phyloP scores from a whole-genome alignment of 2,113 vertebrate genomes.

The Athene noctua region DNA sequence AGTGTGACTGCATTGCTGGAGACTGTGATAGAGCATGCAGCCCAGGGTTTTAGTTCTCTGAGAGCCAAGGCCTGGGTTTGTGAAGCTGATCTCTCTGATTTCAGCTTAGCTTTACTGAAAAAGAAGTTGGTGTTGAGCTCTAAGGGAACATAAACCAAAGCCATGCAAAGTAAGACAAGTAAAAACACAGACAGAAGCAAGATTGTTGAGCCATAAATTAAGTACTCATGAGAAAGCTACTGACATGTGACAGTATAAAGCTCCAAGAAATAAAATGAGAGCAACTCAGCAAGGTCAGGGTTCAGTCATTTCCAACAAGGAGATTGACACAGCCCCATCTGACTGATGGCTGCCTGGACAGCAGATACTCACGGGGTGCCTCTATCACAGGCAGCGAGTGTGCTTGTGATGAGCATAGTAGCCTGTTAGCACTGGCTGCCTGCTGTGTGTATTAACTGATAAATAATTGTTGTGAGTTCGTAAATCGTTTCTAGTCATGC shows the following conservation, averaged over 20 bases:
- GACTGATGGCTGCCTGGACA: background rate
- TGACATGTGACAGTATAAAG: background rate
- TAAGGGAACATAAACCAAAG: background rate
- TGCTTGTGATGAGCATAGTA: background rate
- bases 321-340: background rate
- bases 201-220: constrained; percentile 2
- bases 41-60: background rate
- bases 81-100: background rate
- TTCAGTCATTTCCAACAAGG: background rate
- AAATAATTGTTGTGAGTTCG: background rate
- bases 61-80: background rate
- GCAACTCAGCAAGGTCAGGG: background rate
- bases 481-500: background rate
- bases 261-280: background rate
- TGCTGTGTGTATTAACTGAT: background rate
- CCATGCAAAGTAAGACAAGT: background rate
- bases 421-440: background rate
- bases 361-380: background rate
- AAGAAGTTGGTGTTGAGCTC: background rate
- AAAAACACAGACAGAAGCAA: background rate
- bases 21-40: background rate
- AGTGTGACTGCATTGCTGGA: background rate
- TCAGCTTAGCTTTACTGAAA: background rate
- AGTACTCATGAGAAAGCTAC: background rate
- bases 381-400: background rate